Evolutionary conservation across 2,888 invertebrate genomes (phyloP).

Genomic region (Clistopyga incitator): DNA sequence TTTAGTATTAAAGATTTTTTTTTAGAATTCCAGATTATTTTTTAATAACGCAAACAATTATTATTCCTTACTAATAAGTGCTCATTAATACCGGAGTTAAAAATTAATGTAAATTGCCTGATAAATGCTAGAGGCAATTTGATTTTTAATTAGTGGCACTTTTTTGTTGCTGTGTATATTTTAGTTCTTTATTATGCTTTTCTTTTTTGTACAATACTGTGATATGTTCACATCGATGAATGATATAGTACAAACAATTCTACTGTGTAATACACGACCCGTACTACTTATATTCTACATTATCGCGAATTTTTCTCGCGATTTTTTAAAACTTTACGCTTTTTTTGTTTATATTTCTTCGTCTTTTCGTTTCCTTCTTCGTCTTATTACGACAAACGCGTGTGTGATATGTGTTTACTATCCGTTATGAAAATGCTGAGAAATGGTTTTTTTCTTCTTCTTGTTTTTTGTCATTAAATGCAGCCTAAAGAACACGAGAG

Average conservation of each 20-base stretch:
- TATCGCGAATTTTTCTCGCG: conserved; percentile 50
- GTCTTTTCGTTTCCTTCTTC: conserved; percentile 30
- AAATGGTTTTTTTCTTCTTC: conserved; percentile 70
- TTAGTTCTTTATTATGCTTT: conserved; percentile 52
- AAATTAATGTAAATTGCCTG: too few species aligned
- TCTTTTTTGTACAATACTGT: conserved; percentile 75
- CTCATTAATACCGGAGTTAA: too few species aligned
- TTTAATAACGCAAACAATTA: too few species aligned
- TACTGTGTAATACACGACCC: conserved; percentile 68
- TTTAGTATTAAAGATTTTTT: too few species aligned
- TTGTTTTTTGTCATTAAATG: too few species aligned
- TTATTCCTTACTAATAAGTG: too few species aligned
- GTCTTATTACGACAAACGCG: conserved; percentile 47
- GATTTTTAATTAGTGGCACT: background rate
- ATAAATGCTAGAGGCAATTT: too few species aligned
- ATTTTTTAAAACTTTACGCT: conserved; percentile 52
- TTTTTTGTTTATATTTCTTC: too few species aligned
- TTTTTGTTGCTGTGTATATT: conserved; percentile 51
- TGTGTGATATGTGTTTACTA: conserved; percentile 70
- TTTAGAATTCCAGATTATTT: too few species aligned
- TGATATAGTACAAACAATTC: conserved; percentile 71
- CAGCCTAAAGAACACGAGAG: conserved; percentile 49
- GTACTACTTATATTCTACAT: conserved; percentile 62
- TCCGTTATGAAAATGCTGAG: conserved; percentile 75
- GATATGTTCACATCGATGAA: conserved; percentile 73